phyloP scores from a whole-genome alignment of 2,797 vertebrate species.

The Sebastolobus altivelis region DNA sequence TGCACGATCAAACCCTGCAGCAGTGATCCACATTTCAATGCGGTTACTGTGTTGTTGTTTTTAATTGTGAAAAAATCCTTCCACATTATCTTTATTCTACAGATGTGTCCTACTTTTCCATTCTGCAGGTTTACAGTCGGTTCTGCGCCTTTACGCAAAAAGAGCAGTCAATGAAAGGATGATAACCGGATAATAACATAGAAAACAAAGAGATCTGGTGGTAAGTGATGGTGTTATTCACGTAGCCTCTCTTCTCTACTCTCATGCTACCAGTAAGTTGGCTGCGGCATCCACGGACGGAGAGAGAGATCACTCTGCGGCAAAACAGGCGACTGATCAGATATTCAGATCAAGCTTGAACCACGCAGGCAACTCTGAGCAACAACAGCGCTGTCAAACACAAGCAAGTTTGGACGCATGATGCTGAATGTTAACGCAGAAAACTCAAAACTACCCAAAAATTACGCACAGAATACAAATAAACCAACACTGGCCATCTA shows the following conservation, averaged over 20 bases:
- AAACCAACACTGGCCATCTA: too few relatives aligned
- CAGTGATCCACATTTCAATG: not conserved
- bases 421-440: not conserved
- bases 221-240: not conserved
- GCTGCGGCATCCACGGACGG: constrained; percentile 44
- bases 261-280: constrained; percentile 3
- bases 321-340: constrained; percentile 26
- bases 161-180: not conserved
- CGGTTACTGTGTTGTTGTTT: not conserved
- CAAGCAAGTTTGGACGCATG: not conserved
- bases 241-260: not conserved
- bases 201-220: constrained; percentile 3
- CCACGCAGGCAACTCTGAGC: not conserved
- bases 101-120: not conserved
- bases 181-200: not conserved
- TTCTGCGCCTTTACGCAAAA: not conserved
- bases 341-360: not conserved
- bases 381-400: not conserved
- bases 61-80: not conserved
- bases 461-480: constrained; percentile 31
- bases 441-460: not conserved
- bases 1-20: constrained; percentile 16
- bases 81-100: not conserved
- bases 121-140: constrained; percentile 59
- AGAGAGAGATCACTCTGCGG: constrained; percentile 43